Evolutionary conservation across 2,113 vertebrate genomes (phyloP).

Genomic region (Mugil cephalus): DNA sequence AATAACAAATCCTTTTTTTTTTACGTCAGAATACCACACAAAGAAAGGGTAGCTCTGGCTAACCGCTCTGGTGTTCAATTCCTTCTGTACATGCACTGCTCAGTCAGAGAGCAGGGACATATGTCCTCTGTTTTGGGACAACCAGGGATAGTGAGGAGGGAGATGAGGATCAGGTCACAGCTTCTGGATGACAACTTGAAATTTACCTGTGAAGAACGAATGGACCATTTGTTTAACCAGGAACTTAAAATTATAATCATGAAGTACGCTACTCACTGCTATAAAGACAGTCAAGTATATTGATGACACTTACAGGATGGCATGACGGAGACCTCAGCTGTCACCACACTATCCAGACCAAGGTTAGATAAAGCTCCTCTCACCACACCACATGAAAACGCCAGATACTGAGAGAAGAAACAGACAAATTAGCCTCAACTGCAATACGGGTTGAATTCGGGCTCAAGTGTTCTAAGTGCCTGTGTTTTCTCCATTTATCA

Average conservation of each 20-base stretch:
- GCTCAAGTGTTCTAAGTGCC: background rate
- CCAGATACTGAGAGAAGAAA: conserved; percentile 83
- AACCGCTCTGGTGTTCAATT: conserved; percentile 6
- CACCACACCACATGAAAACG: conserved; percentile 89
- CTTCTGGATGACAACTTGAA: conserved; percentile 88
- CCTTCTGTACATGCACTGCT: conserved; percentile 1
- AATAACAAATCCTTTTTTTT: background rate
- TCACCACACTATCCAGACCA: conserved; percentile 87
- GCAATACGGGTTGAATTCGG: background rate
- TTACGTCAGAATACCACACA: background rate
- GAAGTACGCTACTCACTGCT: background rate
- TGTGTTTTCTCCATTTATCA: background rate
- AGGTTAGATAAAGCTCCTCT: conserved; percentile 87
- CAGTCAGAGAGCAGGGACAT: background rate
- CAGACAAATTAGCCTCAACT: background rate
- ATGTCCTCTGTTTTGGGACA: background rate
- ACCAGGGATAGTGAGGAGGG: background rate
- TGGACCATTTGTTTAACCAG: background rate
- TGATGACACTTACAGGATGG: conserved; percentile 86
- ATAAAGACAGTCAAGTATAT: background rate
- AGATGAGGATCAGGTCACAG: conserved; percentile 55
- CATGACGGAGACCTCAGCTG: conserved; percentile 87
- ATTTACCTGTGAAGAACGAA: conserved; percentile 83
- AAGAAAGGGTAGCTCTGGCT: background rate
- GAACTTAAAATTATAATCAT: no score